phyloP scores from a whole-genome alignment of 2,113 vertebrate genomes.

The Oxyruncus cristatus region DNA sequence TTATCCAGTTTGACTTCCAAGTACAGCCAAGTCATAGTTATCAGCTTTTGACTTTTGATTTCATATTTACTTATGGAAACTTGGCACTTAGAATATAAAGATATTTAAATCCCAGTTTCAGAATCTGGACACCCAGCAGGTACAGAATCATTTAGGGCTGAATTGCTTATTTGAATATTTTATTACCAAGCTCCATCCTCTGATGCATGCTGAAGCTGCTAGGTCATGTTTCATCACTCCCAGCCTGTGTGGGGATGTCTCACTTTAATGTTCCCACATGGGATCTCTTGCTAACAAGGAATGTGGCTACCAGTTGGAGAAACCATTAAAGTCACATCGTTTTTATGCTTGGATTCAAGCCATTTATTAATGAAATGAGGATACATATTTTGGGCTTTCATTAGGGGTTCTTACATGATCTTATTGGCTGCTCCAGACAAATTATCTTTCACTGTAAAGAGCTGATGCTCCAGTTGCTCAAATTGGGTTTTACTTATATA shows the following conservation, averaged over 20 bases:
- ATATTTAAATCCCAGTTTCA: background rate
- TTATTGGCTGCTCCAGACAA: background rate
- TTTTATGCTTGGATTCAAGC: constrained; percentile 35
- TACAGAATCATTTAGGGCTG: background rate
- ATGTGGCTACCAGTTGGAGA: constrained; percentile 38
- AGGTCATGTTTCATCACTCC: constrained; percentile 25
- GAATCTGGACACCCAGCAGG: background rate
- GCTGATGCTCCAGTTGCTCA: constrained; percentile 8
- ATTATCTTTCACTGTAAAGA: constrained; percentile 18
- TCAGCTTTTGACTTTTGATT: background rate
- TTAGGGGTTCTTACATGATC: background rate
- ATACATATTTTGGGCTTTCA: constrained; percentile 26
- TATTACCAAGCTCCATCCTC: constrained; percentile 9
- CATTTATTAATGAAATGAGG: constrained; percentile 18
- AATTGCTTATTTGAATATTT: constrained; percentile 41
- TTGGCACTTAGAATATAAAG: background rate
- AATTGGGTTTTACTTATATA: constrained; percentile 35
- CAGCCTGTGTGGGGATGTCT: background rate
- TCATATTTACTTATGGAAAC: background rate
- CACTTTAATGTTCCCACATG: constrained; percentile 20
- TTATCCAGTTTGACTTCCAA: background rate
- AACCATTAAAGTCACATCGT: constrained; percentile 15
- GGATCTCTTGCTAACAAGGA: constrained; percentile 12
- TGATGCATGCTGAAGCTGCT: background rate
- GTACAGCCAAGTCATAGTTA: background rate